Conservation (phyloP, 2,888 invertebrate species). For the Serripes groenlandicus region DNA sequence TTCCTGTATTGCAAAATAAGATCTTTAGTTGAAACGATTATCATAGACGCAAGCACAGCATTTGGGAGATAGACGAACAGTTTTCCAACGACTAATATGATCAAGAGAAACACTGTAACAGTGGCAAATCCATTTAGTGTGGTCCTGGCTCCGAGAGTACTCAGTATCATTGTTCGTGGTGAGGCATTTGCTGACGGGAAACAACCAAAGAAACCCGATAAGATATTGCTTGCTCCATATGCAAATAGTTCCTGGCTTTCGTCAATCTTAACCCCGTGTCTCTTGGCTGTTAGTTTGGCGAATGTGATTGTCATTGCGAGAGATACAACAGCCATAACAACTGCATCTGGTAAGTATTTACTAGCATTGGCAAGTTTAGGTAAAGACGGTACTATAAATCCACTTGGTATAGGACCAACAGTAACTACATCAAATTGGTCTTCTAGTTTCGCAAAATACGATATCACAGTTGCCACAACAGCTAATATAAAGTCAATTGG, state of each 20-base stretch:
- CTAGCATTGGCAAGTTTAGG: slow-evolving; percentile 65
- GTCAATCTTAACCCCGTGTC: slow-evolving; percentile 82
- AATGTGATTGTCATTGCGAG: slow-evolving; percentile 79
- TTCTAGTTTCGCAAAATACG: slow-evolving; percentile 73
- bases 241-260: slow-evolving; percentile 86
- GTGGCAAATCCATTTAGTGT: slow-evolving; percentile 76
- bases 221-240: slow-evolving; percentile 82
- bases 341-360: slow-evolving; percentile 61
- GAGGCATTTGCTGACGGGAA: slow-evolving; percentile 85
- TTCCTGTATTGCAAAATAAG: slow-evolving; percentile 90
- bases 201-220: slow-evolving; percentile 85
- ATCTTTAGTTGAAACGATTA: slow-evolving; percentile 86
- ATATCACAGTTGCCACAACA: slow-evolving; percentile 74
- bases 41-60: slow-evolving; percentile 86
- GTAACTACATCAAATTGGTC: slow-evolving; percentile 61
- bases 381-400: slow-evolving; percentile 74
- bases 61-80: slow-evolving; percentile 81
- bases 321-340: slow-evolving; percentile 75
- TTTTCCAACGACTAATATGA: slow-evolving; percentile 79
- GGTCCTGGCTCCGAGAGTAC: slow-evolving; percentile 78
- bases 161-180: slow-evolving; percentile 78
- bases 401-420: slow-evolving; percentile 77
- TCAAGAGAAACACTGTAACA: slow-evolving; percentile 77
- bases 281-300: slow-evolving; percentile 85
- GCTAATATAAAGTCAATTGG: slow-evolving; percentile 83